Conservation (phyloP, 2,888 invertebrate genomes). For the Panzeria rudis region DNA sequence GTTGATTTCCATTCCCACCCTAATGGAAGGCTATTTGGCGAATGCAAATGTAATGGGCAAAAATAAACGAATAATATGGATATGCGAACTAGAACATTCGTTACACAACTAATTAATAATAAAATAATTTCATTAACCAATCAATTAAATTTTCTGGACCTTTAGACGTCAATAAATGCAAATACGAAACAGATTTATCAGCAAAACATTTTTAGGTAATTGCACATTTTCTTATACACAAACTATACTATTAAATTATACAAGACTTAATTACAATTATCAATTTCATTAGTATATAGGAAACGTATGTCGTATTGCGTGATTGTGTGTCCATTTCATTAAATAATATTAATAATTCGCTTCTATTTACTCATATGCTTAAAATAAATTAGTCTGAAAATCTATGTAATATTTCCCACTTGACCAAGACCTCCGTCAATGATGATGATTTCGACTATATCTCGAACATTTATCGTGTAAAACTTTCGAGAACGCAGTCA, state of each 20-base stretch:
- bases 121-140: background rate
- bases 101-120: background rate
- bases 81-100: background rate
- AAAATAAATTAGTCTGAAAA: slow-evolving; percentile 54
- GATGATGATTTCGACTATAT: too few species aligned
- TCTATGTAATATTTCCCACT: slow-evolving; percentile 15
- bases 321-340: slow-evolving; percentile 9
- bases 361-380: slow-evolving; percentile 44
- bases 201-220: slow-evolving; percentile 11
- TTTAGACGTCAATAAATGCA: slow-evolving; percentile 1
- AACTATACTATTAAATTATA: slow-evolving; percentile 11
- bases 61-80: background rate
- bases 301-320: background rate
- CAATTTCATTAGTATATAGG: slow-evolving; percentile 37
- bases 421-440: too few species aligned
- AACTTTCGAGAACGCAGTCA: too few species aligned
- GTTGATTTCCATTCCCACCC: too few species aligned
- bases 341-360: slow-evolving; percentile 54
- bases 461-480: too few species aligned
- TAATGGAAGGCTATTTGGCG: too few species aligned
- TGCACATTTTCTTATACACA: background rate
- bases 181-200: background rate
- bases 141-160: background rate
- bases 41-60: too few species aligned
- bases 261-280: slow-evolving; percentile 47